Base-by-base conservation (phyloP, 2,888 invertebrate species). In the Coelogynopora nodosa region DNA sequence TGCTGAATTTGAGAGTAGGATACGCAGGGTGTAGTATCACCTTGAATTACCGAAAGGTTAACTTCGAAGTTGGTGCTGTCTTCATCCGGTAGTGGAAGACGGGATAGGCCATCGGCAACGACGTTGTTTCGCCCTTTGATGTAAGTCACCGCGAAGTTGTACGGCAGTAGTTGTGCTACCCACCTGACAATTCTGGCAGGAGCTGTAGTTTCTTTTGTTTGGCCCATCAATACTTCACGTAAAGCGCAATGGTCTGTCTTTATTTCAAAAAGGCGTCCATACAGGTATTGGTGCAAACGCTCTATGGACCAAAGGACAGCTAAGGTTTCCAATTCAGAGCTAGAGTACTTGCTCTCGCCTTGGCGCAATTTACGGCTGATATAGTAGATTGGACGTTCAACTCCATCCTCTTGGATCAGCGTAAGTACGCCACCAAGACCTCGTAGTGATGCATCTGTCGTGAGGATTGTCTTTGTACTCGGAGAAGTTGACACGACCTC, bases 111-210 rank as follows among this genome's bases (percentile, higher is more conserved):
- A 67, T 86, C 86, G 84, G 86, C 86, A n/a, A 86, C 86, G 2
- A 86, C 28, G 84, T 86, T 86, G 27, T 5, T 27, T 30, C 26
- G 0, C 5, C 82, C 86, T 27, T 31, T 67, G 49, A 84, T 86
- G 49, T 67, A 86, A 28, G 26, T 31, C 67, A 86, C 31, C 30
- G 23, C 29, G 67, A 86, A 86, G 30, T 86, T 86, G 49, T 67
- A 86, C 2, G 31, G 49, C 29, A 86, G 31, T 86, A 86, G 31
- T 5, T n/a, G 27, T n/a, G 86, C n/a, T 30, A 85, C 84, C 86
- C 86, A 86, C 29, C 86, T 84, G 10, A 84, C 86, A 13, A 86
- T 86, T 67, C 87, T 23, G 18, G 67, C 49, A 28, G 86, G 86
- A 30, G n/a, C 81, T 5, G n/a, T 82, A 5, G n/a, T 13, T 5